phyloP scores from a whole-genome alignment of 37 sponge, comb jelly and placozoan species.

The Hormiphora californensis region DNA sequence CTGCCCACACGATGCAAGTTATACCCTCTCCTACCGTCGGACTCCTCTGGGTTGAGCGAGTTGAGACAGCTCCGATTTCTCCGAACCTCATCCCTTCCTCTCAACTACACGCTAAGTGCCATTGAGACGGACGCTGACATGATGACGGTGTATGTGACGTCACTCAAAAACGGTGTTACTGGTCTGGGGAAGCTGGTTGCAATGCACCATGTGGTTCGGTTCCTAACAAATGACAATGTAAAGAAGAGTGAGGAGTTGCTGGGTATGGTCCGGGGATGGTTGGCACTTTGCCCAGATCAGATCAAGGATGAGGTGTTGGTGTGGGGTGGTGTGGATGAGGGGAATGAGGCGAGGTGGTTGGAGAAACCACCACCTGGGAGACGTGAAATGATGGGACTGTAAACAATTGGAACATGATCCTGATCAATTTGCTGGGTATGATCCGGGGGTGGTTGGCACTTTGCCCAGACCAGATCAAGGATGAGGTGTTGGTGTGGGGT shows the following conservation, averaged over 20 bases:
- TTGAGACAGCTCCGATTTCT: background rate
- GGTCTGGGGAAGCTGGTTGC: slow-evolving; percentile 15
- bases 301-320: slow-evolving; percentile 14
- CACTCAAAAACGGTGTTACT: slow-evolving; percentile 18
- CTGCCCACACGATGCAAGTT: slow-evolving; percentile 35
- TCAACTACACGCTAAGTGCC: background rate
- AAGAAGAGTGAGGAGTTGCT: background rate
- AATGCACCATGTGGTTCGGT: slow-evolving; percentile 43
- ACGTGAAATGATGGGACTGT: background rate
- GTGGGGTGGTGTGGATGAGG: slow-evolving; percentile 26
- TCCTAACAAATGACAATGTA: slow-evolving; percentile 2
- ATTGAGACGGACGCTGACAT: slow-evolving; percentile 21
- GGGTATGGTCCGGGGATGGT: background rate
- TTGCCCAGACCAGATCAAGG: slow-evolving; percentile 17
- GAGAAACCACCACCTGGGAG: slow-evolving; percentile 4
- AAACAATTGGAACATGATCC: too few species aligned
- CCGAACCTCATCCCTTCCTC: background rate
- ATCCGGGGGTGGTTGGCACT: background rate
- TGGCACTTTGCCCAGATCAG: background rate
- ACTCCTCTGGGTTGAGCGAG: background rate
- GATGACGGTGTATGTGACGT: slow-evolving; percentile 4
- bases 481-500: slow-evolving; percentile 22
- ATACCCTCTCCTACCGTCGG: slow-evolving; percentile 11
- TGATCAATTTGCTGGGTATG: background rate
- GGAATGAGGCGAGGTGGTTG: background rate